Percentiles rank a stretch among this genome's conserved stretches.
These are phyloP conservation scores for Basileuterus tristriatus DNA, from an alignment of 2,797 vertebrate species.

Conservation along the genomic window DNA sequence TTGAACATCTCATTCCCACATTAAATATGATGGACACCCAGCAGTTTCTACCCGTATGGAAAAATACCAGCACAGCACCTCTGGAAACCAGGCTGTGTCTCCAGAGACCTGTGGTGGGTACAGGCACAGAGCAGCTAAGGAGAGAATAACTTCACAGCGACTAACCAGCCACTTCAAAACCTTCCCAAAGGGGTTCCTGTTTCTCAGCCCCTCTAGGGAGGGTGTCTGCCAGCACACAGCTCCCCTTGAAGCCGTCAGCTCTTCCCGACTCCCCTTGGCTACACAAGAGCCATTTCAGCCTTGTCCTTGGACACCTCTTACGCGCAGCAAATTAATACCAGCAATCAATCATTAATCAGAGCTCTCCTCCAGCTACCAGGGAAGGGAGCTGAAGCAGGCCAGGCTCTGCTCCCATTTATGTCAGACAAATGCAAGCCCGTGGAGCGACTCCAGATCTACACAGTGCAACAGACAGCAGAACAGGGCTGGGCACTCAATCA, in stretches of 20 bases:
- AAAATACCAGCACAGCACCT: background rate
- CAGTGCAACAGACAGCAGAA: background rate
- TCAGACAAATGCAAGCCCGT: conserved; percentile 47
- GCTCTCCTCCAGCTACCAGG: conserved; percentile 14
- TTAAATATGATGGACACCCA: background rate
- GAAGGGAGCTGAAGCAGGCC: background rate
- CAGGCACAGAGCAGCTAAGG: background rate
- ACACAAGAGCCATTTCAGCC: background rate
- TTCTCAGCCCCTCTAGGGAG: background rate
- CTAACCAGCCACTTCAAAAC: background rate
- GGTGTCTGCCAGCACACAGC: background rate
- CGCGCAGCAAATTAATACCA: conserved; percentile 28
- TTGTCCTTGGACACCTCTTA: conserved; percentile 50
- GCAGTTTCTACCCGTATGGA: background rate
- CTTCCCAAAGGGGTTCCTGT: background rate
- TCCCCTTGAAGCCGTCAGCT: background rate
- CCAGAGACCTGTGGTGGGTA: background rate
- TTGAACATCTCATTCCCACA: background rate
- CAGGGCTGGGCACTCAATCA: conserved; percentile 27
- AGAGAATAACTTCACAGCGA: background rate
- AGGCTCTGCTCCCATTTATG: conserved; percentile 48
- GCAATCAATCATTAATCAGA: conserved; percentile 35
- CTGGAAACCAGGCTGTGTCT: background rate
- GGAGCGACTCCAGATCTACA: conserved; percentile 31
- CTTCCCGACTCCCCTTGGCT: background rate